These are phyloP conservation scores for Megamerina dolium DNA, from an alignment of 2,888 invertebrate genomes.

Conservation along the genomic window DNA sequence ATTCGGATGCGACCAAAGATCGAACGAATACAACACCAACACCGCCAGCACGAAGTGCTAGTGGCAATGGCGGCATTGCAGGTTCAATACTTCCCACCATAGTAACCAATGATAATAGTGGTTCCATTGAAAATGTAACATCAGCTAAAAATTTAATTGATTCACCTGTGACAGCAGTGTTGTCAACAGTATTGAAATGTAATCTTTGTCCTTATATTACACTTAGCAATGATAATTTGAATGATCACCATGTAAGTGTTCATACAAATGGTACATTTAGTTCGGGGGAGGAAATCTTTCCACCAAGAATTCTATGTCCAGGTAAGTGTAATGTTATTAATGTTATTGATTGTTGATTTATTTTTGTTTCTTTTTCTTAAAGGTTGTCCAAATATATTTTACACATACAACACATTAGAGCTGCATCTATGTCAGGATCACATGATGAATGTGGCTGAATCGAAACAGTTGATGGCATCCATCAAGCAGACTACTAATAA, in stretches of 20 bases:
- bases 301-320: conserved; percentile 56
- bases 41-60: conserved; percentile 28
- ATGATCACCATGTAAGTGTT: conserved; percentile 21
- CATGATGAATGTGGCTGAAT: conserved; percentile 58
- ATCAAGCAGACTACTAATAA: conserved; percentile 7
- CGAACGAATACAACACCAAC: conserved; percentile 37
- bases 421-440: conserved; percentile 64
- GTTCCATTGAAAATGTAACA: neutral
- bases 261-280: neutral
- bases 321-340: conserved; percentile 32
- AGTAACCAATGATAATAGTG: neutral
- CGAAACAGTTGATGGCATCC: conserved; percentile 52
- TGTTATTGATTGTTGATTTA: neutral
- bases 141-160: neutral
- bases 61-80: conserved; percentile 12
- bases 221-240: conserved; percentile 27
- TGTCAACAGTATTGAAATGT: conserved; percentile 31
- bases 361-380: neutral
- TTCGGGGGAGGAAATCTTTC: conserved; percentile 1
- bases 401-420: conserved; percentile 57
- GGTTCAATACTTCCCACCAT: neutral
- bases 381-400: conserved; percentile 61
- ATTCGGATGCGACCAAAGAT: conserved; percentile 34
- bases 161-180: neutral
- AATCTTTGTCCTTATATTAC: conserved; percentile 39